phyloP scores from a whole-genome alignment of 2,113 vertebrate species.

The Chaetura pelagica region DNA sequence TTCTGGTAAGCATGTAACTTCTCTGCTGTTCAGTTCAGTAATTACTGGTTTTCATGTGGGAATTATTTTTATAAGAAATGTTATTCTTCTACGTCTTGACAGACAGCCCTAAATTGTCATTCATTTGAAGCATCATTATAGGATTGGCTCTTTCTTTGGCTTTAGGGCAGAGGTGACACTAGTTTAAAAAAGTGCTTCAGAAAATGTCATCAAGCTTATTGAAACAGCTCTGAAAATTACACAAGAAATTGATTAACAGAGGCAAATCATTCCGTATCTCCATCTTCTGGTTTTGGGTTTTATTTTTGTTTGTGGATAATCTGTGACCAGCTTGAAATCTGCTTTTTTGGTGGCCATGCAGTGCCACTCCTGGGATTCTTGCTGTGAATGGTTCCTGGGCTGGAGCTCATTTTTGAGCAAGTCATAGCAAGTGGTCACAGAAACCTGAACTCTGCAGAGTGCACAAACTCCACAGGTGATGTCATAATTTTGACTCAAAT shows the following conservation, averaged over 20 bases:
- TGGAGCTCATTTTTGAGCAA: not conserved
- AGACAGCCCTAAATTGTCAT: not conserved
- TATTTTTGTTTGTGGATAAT: not conserved
- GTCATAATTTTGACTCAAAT: not conserved
- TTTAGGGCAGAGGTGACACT: not conserved
- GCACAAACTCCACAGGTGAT: not conserved
- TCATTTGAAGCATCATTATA: not conserved
- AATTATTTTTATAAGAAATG: not conserved
- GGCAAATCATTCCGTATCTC: not conserved
- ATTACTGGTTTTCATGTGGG: not conserved
- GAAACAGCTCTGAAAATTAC: not conserved
- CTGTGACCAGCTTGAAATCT: not conserved
- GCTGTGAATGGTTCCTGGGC: not conserved
- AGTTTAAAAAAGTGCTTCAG: not conserved
- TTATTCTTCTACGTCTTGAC: not conserved
- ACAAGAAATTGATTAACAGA: not conserved
- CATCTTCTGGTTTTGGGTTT: not conserved
- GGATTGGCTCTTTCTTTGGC: not conserved
- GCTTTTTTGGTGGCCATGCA: not conserved
- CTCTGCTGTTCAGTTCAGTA: not conserved
- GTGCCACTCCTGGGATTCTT: not conserved
- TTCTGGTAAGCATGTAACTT: fast-evolving
- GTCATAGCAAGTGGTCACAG: not conserved
- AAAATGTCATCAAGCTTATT: not conserved
- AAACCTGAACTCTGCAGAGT: not conserved